Conservation (phyloP, 2,113 vertebrate genomes). For the Argyrosomus japonicus region DNA sequence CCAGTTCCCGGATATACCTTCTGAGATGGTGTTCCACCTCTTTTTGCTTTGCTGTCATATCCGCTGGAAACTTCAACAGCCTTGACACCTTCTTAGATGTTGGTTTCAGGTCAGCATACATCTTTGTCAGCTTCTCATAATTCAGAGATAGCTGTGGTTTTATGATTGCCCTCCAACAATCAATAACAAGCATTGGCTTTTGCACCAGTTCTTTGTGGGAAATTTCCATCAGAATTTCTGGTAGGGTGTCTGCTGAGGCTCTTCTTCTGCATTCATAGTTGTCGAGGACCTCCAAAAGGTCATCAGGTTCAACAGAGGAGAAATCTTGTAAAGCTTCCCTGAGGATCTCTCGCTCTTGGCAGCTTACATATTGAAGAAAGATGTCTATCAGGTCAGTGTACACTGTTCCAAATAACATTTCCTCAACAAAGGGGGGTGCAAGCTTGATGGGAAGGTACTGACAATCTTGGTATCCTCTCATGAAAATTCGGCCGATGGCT, state of each 20-base stretch:
- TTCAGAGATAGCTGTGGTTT: neutral
- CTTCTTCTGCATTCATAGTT: neutral
- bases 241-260: neutral
- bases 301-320: too few relatives aligned
- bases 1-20: conserved; percentile 1
- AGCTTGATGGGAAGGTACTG: too few relatives aligned
- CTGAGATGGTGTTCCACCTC: neutral
- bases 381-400: too few relatives aligned
- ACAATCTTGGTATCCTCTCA: too few relatives aligned
- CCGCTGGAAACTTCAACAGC: neutral
- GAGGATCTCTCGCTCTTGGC: too few relatives aligned
- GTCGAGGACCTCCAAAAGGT: too few relatives aligned
- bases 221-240: conserved; percentile 4
- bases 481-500: too few relatives aligned
- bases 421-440: too few relatives aligned
- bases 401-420: too few relatives aligned
- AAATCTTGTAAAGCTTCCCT: too few relatives aligned
- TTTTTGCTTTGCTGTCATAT: neutral
- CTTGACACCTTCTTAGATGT: neutral
- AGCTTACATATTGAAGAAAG: too few relatives aligned
- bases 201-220: neutral
- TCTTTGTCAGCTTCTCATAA: neutral
- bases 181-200: neutral
- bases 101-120: conserved; percentile 5
- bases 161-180: neutral